Evolutionary conservation across 2,113 vertebrate species (phyloP).

Genomic region (Mus pahari): DNA sequence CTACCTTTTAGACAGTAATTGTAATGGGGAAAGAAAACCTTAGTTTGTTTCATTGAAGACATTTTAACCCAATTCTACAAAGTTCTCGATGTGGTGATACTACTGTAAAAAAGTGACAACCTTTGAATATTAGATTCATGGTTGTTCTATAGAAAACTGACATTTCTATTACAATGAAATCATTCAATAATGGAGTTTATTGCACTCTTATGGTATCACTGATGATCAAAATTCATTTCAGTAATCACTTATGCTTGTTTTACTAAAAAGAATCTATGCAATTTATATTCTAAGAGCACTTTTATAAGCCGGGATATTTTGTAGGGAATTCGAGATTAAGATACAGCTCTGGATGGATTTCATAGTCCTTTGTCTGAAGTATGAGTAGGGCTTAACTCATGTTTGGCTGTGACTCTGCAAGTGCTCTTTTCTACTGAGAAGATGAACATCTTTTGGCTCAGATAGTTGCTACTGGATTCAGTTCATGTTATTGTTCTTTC

Average conservation of each 20-base stretch:
- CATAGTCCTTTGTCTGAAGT: background rate
- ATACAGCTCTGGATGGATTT: background rate
- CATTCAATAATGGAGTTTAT: conserved; percentile 10
- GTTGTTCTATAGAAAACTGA: conserved; percentile 22
- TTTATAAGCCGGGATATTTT: background rate
- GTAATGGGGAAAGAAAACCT: background rate
- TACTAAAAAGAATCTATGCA: background rate
- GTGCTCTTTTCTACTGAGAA: background rate
- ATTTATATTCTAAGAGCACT: background rate
- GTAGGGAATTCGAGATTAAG: background rate
- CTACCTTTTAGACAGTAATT: background rate
- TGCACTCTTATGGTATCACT: background rate
- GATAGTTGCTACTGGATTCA: background rate
- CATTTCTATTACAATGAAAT: conserved; percentile 57
- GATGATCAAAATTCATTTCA: background rate
- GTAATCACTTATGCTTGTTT: background rate
- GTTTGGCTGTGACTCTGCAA: background rate
- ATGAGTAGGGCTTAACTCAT: background rate
- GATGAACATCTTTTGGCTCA: background rate
- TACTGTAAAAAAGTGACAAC: background rate
- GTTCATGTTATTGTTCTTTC: background rate
- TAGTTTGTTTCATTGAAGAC: conserved; percentile 20
- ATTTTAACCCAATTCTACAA: conserved; percentile 28
- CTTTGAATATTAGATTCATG: conserved; percentile 1
- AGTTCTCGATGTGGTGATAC: conserved; percentile 4